These are phyloP conservation scores for Operophtera brumata DNA, from an alignment of 2,888 invertebrate species.

Conservation along the genomic window DNA sequence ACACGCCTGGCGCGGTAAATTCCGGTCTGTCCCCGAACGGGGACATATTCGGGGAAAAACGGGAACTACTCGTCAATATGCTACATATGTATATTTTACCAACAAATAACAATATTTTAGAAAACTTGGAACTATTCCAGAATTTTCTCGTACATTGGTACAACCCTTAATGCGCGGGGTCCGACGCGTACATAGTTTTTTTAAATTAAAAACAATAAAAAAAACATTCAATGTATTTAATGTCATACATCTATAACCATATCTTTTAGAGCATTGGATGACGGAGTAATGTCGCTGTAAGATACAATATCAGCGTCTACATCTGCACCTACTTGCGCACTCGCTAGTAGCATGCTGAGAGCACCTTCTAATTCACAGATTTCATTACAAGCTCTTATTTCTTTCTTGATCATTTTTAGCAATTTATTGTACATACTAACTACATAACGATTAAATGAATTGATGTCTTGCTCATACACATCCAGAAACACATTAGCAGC, in stretches of 20 bases:
- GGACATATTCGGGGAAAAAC: too few relatives aligned
- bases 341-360: slow-evolving; percentile 83
- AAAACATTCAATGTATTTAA: slow-evolving; percentile 22
- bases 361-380: slow-evolving; percentile 85
- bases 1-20: too few relatives aligned
- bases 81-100: too few relatives aligned
- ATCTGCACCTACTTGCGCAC: slow-evolving; percentile 74
- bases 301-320: slow-evolving; percentile 46
- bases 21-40: too few relatives aligned
- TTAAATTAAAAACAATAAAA: too few relatives aligned
- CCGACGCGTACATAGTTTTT: too few relatives aligned
- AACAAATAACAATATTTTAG: too few relatives aligned
- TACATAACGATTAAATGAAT: slow-evolving; percentile 82
- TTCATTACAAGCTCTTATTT: slow-evolving; percentile 84
- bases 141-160: too few relatives aligned
- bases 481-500: slow-evolving; percentile 88
- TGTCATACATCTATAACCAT: slow-evolving; percentile 78
- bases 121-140: too few relatives aligned
- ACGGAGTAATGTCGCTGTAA: slow-evolving; percentile 57
- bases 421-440: slow-evolving; percentile 82
- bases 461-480: slow-evolving; percentile 84
- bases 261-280: slow-evolving; percentile 76
- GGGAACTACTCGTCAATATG: too few relatives aligned
- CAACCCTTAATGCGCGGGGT: too few relatives aligned
- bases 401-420: slow-evolving; percentile 82